phyloP scores from a whole-genome alignment of 2,797 vertebrate species.

The Acrossocheilus wenchowensis region DNA sequence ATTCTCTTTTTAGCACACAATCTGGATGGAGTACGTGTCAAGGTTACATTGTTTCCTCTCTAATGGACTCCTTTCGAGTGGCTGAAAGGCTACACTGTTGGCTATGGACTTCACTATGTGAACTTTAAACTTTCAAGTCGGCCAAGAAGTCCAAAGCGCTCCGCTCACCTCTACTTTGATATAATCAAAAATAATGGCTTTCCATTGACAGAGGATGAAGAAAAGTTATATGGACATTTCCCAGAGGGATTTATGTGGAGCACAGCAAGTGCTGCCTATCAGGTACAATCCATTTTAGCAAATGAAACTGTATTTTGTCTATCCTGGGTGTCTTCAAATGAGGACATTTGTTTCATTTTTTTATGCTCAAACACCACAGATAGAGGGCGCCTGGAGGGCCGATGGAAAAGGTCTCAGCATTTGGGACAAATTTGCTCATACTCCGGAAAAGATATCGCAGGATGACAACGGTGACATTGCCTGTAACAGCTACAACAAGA shows the following conservation, averaged over 20 bases:
- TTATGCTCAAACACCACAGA: constrained; percentile 70
- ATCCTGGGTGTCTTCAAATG: background rate
- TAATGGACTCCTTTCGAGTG: constrained; percentile 98
- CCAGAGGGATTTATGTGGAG: constrained; percentile 89
- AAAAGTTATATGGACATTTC: constrained; percentile 85
- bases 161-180: constrained; percentile 84
- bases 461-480: constrained; percentile 87
- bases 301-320: background rate
- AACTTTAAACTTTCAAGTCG: constrained; percentile 81
- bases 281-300: constrained; percentile 75
- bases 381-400: constrained; percentile 92
- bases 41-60: constrained; percentile 84
- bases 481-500: constrained; percentile 92
- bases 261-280: constrained; percentile 88
- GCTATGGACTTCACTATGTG: constrained; percentile 88
- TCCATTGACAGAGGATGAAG: constrained; percentile 79
- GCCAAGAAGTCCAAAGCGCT: constrained; percentile 87
- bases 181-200: constrained; percentile 88
- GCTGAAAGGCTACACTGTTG: constrained; percentile 83
- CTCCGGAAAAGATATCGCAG: constrained; percentile 80
- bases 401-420: constrained; percentile 97
- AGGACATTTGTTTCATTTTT: background rate
- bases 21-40: constrained; percentile 87
- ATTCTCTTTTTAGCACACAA: constrained; percentile 78
- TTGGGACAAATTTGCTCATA: constrained; percentile 93